Evolutionary conservation across 2,797 vertebrate genomes (phyloP).

Genomic region (Distichodus sexfasciatus): DNA sequence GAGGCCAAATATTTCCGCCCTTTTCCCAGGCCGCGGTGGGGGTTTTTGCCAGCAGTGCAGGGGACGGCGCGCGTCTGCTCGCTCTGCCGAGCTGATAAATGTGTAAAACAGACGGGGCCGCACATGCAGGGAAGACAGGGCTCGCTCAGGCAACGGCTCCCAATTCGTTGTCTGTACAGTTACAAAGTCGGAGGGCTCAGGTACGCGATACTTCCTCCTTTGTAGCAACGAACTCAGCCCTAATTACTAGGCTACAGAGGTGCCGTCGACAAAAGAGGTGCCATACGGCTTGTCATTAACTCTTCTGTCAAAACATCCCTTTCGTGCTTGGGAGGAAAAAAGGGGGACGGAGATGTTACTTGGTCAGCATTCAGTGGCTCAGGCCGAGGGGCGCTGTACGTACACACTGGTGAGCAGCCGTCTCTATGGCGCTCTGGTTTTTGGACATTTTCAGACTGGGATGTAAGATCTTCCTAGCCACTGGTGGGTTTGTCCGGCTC

Average conservation of each 20-base stretch:
- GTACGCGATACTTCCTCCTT: slow-evolving; percentile 51
- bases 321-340: slow-evolving; percentile 14
- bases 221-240: slow-evolving; percentile 50
- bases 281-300: slow-evolving; percentile 56
- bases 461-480: slow-evolving; percentile 5
- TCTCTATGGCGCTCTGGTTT: slow-evolving; percentile 9
- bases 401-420: neutral
- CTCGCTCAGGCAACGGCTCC: slow-evolving; percentile 52
- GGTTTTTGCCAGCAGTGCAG: slow-evolving; percentile 46
- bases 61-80: slow-evolving; percentile 52
- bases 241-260: slow-evolving; percentile 61
- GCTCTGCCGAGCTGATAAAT: slow-evolving; percentile 59
- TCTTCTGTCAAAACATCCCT: slow-evolving; percentile 16
- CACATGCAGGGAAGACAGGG: slow-evolving; percentile 44
- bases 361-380: neutral
- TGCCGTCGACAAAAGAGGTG: slow-evolving; percentile 44
- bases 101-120: slow-evolving; percentile 54
- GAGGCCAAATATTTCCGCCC: slow-evolving; percentile 56
- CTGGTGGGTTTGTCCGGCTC: slow-evolving; percentile 37
- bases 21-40: slow-evolving; percentile 55
- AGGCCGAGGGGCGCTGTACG: neutral
- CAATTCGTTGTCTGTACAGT: slow-evolving; percentile 37
- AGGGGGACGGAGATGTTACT: slow-evolving; percentile 9
- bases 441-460: neutral
- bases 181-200: slow-evolving; percentile 39